A percentile compares a stretch with the other conserved stretches of the same genome.
Evolutionary conservation across 2,113 vertebrate genomes (phyloP).

Genomic region (Neoarius graeffei): DNA sequence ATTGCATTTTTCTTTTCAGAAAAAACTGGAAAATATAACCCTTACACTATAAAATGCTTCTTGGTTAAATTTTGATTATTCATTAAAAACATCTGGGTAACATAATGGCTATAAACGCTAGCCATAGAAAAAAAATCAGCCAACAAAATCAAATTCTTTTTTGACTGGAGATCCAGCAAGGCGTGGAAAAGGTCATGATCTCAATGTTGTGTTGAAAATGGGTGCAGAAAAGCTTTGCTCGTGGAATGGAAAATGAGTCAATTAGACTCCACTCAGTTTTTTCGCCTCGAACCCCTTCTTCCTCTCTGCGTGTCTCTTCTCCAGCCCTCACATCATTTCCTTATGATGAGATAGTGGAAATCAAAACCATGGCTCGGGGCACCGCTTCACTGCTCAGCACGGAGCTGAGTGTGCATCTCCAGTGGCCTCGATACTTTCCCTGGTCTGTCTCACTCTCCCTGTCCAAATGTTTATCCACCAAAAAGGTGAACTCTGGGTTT

Average conservation of each 20-base stretch:
- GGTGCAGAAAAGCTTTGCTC: conserved; percentile 11
- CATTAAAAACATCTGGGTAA: not conserved
- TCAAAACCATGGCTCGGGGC: conserved; percentile 33
- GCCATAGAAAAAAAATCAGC: not conserved
- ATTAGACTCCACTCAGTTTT: conserved; percentile 32
- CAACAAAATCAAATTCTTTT: conserved; percentile 4
- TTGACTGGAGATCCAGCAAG: not conserved
- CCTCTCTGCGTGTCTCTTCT: not conserved
- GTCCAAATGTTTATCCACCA: conserved; percentile 36
- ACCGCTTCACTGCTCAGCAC: conserved; percentile 8
- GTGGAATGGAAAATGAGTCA: conserved; percentile 31
- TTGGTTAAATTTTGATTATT: not conserved
- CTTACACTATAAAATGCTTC: not conserved
- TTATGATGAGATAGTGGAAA: conserved; percentile 39
- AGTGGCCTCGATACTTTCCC: conserved; percentile 17
- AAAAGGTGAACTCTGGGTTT: conserved; percentile 35
- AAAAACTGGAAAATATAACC: not conserved
- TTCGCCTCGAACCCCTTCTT: conserved; percentile 9
- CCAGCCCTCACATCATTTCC: conserved; percentile 35
- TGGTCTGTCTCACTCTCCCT: conserved; percentile 6
- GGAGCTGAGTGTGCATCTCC: conserved; percentile 26
- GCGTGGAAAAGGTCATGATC: conserved; percentile 10
- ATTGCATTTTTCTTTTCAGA: not conserved
- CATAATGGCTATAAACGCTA: not conserved
- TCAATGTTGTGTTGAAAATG: conserved; percentile 1